These are phyloP conservation scores for Dendronephthya gigantea DNA, from an alignment of 64 coral and sea anemone species.

Conservation along the genomic window DNA sequence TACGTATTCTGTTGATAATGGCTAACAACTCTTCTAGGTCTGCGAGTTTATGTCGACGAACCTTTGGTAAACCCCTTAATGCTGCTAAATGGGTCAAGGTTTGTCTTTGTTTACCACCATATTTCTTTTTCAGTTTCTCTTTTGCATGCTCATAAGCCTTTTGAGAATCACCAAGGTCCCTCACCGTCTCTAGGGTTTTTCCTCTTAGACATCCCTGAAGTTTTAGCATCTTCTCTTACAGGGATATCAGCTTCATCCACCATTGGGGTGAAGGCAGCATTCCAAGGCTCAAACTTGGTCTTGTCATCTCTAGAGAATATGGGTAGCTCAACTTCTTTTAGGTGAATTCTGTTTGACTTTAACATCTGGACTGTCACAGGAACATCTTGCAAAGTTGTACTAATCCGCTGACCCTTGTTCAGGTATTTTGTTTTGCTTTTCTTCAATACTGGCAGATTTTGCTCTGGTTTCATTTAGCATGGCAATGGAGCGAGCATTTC, in stretches of 20 bases:
- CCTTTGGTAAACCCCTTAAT: constrained; percentile 22
- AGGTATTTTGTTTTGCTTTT: no score
- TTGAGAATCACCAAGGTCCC: neutral
- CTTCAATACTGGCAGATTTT: no score
- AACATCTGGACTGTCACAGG: neutral
- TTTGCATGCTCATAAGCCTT: neutral
- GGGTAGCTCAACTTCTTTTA: constrained; percentile 52
- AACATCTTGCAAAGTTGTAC: no score
- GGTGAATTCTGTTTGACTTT: neutral
- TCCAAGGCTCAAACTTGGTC: constrained; percentile 43
- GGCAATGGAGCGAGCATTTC: no score
- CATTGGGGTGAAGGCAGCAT: constrained; percentile 39
- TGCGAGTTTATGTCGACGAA: constrained; percentile 25
- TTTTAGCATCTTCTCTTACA: constrained; percentile 48
- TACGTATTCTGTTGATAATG: constrained; percentile 33
- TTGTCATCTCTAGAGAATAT: constrained; percentile 58
- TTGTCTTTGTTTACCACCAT: neutral
- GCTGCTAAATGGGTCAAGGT: constrained; percentile 33
- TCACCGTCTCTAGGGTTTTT: constrained; percentile 7
- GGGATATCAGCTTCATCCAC: constrained; percentile 42
- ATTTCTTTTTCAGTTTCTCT: neutral
- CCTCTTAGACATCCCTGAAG: constrained; percentile 18
- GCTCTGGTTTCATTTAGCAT: no score
- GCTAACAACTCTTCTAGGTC: constrained; percentile 39
- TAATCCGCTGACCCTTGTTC: no score